These are phyloP conservation scores for Matsumyia berberina DNA, from an alignment of 2,888 invertebrate genomes.

Conservation along the genomic window DNA sequence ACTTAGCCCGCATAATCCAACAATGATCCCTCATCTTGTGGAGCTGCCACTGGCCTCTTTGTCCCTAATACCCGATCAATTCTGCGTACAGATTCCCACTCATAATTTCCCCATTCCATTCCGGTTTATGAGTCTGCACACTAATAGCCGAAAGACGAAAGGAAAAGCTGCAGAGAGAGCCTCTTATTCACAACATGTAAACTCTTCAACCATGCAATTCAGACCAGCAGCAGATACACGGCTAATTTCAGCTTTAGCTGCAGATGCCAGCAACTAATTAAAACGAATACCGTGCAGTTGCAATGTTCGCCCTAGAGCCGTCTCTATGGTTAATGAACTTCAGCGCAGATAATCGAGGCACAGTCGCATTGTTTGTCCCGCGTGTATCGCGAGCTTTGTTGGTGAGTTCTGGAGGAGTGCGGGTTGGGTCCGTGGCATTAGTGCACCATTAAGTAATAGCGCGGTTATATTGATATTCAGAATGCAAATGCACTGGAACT, in stretches of 20 bases:
- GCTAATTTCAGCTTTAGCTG: conserved; percentile 54
- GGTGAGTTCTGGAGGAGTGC: conserved; percentile 30
- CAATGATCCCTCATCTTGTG: conserved; percentile 58
- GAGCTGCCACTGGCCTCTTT: conserved; percentile 8
- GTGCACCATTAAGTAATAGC: conserved; percentile 71
- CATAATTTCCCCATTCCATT: conserved; percentile 57
- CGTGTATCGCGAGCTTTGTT: conserved; percentile 8
- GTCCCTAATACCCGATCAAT: conserved; percentile 22
- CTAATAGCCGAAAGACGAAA: conserved; percentile 52
- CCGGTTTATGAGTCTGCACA: conserved; percentile 27
- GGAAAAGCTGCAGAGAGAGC: conserved; percentile 25
- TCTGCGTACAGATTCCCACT: conserved; percentile 49
- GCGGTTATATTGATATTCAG: conserved; percentile 72
- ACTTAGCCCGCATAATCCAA: conserved; percentile 45
- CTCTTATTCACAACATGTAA: conserved; percentile 38
- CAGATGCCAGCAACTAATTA: conserved; percentile 70
- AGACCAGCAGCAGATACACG: conserved; percentile 22
- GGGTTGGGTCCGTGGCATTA: conserved; percentile 45
- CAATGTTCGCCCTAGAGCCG: conserved; percentile 45
- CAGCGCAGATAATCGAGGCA: no score
- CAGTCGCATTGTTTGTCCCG: conserved; percentile 18
- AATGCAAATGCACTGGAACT: conserved; percentile 57
- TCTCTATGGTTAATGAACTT: conserved; percentile 71
- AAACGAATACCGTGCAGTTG: conserved; percentile 66
- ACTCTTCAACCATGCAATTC: conserved; percentile 66